A percentile compares a stretch with the other conserved stretches of the same genome.
Evolutionary conservation across 2,113 vertebrate genomes (phyloP).

Genomic region (Brachypteracias leptosomus): DNA sequence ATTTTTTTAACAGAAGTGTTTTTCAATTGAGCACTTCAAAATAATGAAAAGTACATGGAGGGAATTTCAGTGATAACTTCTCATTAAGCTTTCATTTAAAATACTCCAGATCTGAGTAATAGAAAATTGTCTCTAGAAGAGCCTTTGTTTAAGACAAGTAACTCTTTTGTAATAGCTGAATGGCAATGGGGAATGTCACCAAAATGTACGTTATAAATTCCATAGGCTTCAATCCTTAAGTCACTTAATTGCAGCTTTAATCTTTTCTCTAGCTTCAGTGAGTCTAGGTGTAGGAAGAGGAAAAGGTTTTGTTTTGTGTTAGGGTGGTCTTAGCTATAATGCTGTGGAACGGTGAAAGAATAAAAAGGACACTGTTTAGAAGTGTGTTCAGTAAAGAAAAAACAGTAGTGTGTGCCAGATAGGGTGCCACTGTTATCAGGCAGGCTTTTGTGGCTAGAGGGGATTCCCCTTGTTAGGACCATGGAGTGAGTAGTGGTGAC

Average conservation of each 20-base stretch:
- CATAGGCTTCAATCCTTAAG: neutral
- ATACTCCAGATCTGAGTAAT: neutral
- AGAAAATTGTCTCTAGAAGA: neutral
- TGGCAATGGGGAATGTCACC: neutral
- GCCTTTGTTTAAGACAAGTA: neutral
- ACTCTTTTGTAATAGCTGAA: neutral
- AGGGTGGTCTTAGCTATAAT: neutral
- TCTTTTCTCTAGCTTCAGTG: neutral
- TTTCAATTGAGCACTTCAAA: neutral
- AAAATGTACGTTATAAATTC: neutral
- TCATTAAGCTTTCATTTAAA: neutral
- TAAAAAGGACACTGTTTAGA: neutral
- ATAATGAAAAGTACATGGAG: neutral
- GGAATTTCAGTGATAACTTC: neutral
- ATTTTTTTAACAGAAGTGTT: neutral
- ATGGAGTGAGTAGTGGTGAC: neutral
- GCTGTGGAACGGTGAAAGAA: neutral
- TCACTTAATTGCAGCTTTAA: neutral
- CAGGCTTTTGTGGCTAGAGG: neutral
- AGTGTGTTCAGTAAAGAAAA: neutral
- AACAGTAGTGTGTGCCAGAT: neutral
- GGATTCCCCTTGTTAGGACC: neutral
- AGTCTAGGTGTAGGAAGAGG: neutral
- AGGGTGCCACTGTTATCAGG: neutral
- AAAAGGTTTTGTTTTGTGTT: neutral